Base-by-base conservation (phyloP, 2,888 invertebrate species). In the Spialia ferax region DNA sequence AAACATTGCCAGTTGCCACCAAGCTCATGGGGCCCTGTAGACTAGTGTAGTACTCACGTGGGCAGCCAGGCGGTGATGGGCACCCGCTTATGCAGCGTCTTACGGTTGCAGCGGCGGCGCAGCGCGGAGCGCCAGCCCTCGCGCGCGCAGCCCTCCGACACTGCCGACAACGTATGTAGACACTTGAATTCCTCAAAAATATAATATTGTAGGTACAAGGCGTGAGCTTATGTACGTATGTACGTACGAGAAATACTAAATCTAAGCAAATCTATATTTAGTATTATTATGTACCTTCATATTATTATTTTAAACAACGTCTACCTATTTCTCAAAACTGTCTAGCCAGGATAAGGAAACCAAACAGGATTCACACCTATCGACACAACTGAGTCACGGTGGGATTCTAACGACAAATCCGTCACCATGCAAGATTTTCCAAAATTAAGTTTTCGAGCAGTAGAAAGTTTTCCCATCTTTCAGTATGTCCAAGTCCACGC, bases 1-100 rank as follows among this genome's bases (percentile, higher is more conserved):
- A n/a, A n/a, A n/a, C n/a, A n/a, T n/a, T n/a, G n/a, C n/a, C n/a
- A n/a, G n/a, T n/a, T n/a, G n/a, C n/a, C n/a, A n/a, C n/a, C n/a
- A n/a, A n/a, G n/a, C n/a, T n/a, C n/a, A n/a, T n/a, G n/a, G n/a
- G n/a, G n/a, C n/a, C n/a, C n/a, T n/a, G n/a, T n/a, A 26, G 26
- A 26, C 1, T 10, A 23, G 20, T 50, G n/a, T 7, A 26, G 20
- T 10, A 65, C 65, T 85, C 70, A 89, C 79, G 94, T 95, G 4
- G 97, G 97, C 73, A 97, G 85, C 98, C 98, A 98, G 64, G 85
- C 87, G 5, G 96, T 83, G 63, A 98, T 94, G 7, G 98, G 97
- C 61, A 98, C 77, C 69, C 97, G 94, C 85, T 96, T 96, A 86
- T 96, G 94, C 23, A 97, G 91, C 71, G 95, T 96, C 89, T 96